Conservation (phyloP, 2,888 invertebrate genomes). For the Spodoptera littoralis region DNA sequence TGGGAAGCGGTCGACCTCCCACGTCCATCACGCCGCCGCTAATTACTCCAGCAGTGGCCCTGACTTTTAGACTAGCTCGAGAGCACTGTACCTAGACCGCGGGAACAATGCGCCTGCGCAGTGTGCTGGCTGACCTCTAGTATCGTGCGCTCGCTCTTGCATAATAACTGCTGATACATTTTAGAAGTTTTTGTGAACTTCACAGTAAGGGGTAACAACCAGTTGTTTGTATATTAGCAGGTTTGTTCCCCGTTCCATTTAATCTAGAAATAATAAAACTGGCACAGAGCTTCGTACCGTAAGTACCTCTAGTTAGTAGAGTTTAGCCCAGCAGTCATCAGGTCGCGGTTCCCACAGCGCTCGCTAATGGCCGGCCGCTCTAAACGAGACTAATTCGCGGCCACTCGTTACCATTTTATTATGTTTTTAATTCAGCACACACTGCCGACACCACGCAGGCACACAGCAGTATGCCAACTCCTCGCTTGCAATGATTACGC, state of each 20-base stretch:
- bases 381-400: slow-evolving; percentile 52
- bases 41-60: slow-evolving; percentile 32
- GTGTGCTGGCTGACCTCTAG: slow-evolving; percentile 2
- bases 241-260: too few species aligned
- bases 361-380: slow-evolving; percentile 30
- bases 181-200: slow-evolving; percentile 8
- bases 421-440: slow-evolving; percentile 44
- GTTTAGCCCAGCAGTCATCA: slow-evolving; percentile 4
- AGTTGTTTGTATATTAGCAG: too few species aligned
- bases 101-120: slow-evolving; percentile 7
- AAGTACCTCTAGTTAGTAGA: too few species aligned
- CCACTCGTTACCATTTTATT: slow-evolving; percentile 48
- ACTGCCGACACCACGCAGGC: not conserved
- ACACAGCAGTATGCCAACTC: slow-evolving; percentile 14
- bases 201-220: too few species aligned
- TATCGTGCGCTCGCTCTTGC: slow-evolving; percentile 13
- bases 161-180: not conserved
- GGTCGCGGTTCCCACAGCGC: slow-evolving; percentile 35
- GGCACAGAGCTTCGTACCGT: too few species aligned
- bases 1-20: slow-evolving; percentile 47
- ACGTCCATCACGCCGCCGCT: slow-evolving; percentile 33
- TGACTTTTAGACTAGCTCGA: slow-evolving; percentile 21
- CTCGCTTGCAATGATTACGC: too few species aligned
- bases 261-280: too few species aligned
- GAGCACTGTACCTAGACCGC: not conserved